A percentile compares a stretch with the other conserved stretches of the same genome.
phyloP scores from a whole-genome alignment of 2,797 vertebrate species.

The Hapalemur alaotrensis region DNA sequence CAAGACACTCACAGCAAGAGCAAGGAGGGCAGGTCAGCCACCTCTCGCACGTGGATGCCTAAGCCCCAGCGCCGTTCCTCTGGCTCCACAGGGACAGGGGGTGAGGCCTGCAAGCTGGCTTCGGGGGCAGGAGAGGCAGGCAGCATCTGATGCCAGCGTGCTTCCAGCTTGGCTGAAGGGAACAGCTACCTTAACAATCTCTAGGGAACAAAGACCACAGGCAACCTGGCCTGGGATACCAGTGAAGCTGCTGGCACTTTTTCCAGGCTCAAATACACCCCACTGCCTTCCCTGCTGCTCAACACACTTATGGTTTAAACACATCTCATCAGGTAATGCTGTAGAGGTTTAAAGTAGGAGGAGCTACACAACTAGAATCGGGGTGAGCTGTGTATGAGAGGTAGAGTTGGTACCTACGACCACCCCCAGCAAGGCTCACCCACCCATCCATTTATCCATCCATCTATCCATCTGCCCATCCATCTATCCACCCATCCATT shows the following conservation, averaged over 20 bases:
- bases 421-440: not conserved
- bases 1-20: accelerated
- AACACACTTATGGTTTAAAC: not conserved
- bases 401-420: accelerated
- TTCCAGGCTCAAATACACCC: not conserved
- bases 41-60: accelerated
- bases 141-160: not conserved
- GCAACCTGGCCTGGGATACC: not conserved
- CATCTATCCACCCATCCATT: not conserved
- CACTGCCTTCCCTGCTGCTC: not conserved
- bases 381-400: not conserved
- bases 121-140: not conserved
- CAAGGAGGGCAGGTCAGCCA: accelerated
- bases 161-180: not conserved
- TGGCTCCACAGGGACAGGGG: not conserved
- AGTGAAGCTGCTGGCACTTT: accelerated
- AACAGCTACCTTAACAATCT: not conserved
- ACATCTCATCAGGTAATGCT: not conserved
- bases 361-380: not conserved
- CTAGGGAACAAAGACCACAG: not conserved
- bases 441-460: not conserved
- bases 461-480: accelerated
- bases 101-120: too few species aligned
- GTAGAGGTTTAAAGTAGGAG: too few species aligned
- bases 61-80: accelerated